Evolutionary conservation across 1,140 invertebrate genomes (phyloP).

Genomic region (Apis dorsata): DNA sequence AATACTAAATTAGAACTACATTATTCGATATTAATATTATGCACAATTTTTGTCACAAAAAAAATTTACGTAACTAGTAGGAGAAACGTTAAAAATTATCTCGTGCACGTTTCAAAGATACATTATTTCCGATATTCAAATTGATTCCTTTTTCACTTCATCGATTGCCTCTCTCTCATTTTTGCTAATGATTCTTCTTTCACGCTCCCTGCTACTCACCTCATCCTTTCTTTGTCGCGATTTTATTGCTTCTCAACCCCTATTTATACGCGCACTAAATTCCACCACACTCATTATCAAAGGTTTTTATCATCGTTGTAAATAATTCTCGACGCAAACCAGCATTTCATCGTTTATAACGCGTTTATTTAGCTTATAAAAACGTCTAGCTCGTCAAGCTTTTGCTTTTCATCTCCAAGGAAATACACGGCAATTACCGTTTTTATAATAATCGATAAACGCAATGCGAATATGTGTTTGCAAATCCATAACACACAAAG

Average conservation of each 20-base stretch:
- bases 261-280: background rate
- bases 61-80: too few relatives aligned
- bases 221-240: background rate
- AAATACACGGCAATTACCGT: conserved; percentile 28
- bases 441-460: conserved; percentile 8
- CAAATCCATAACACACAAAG: too few relatives aligned
- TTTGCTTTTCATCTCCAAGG: background rate
- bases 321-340: background rate
- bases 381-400: background rate
- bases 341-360: background rate
- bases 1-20: too few relatives aligned
- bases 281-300: background rate
- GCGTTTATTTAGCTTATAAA: background rate
- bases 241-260: background rate
- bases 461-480: background rate
- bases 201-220: background rate
- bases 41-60: too few relatives aligned
- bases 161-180: background rate
- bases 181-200: background rate
- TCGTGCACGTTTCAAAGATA: too few relatives aligned
- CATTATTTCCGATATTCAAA: background rate
- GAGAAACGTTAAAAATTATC: too few relatives aligned
- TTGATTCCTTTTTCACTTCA: background rate
- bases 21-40: too few relatives aligned
- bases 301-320: background rate